A percentile compares a stretch with the other conserved stretches of the same genome.
These are phyloP conservation scores for Nyctereutes procyonoides DNA, from an alignment of 2,113 vertebrate species.

Conservation along the genomic window DNA sequence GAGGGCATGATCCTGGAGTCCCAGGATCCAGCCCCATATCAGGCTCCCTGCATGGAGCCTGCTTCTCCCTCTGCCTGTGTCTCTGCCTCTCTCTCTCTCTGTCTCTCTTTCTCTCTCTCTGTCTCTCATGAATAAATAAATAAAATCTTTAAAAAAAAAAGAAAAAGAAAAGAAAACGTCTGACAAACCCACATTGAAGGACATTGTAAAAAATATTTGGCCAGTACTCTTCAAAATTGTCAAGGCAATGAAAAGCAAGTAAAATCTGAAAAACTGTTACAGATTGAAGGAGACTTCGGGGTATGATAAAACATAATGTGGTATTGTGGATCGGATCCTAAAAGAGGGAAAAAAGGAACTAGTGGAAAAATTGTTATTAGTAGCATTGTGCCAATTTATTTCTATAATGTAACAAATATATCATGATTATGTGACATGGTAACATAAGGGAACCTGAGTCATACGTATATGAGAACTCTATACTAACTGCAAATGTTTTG, in stretches of 20 bases:
- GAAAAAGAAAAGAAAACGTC: background rate
- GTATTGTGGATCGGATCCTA: background rate
- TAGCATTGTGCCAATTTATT: background rate
- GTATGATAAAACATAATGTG: background rate
- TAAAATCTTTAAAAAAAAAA: too few species aligned
- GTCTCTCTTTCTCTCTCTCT: too few species aligned
- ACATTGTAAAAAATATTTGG: conserved; percentile 1
- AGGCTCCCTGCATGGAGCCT: too few species aligned
- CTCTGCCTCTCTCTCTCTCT: too few species aligned
- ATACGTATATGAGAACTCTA: background rate
- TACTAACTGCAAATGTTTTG: background rate
- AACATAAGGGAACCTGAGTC: background rate
- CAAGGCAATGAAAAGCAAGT: background rate
- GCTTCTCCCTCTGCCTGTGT: too few species aligned
- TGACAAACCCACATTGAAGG: background rate
- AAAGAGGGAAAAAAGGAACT: background rate
- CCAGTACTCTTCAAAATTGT: background rate
- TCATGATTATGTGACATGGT: background rate
- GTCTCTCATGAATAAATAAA: too few species aligned
- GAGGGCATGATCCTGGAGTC: too few species aligned
- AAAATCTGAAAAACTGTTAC: background rate
- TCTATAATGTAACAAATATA: conserved; percentile 11
- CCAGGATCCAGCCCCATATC: too few species aligned
- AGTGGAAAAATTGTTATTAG: background rate
- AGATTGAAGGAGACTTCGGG: background rate